Evolutionary conservation across 1,140 invertebrate genomes (phyloP), one percentile per base, ranked within the genome.

Genomic region (Drosophila grimshawi): DNA sequence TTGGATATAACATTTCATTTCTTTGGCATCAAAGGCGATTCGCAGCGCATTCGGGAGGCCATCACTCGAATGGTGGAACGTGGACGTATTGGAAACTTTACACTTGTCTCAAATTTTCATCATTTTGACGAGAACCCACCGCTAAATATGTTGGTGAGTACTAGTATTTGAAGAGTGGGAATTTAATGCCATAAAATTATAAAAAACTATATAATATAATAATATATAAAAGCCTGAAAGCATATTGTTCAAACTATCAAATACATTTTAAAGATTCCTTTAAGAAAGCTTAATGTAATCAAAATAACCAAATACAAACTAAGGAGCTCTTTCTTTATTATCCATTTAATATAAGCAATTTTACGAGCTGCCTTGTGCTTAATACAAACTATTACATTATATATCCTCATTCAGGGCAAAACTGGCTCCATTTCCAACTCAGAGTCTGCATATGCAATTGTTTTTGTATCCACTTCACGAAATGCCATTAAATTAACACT

Each of bases 1-100:
- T 92, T 94, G 68, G 95, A 95, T 80, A 94, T 95, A 67, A 94
- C 94, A 53, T 95, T 95, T 76, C 94, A 95, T 85, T 94, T 95
- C 78, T 94, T 94, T 55, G 94, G 94, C 27, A 92, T 93, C 35
- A 94, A 94, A 29, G 93, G 93, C 4, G 95, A 95, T 60, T 94
- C 94, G 0, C 94, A 94, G 65, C 94, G 94, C 80, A 94, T 96
- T 63, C 93, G 94, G 46, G 94, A 95, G 49, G 93, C 94, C 61
- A 92, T 95, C 6, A 94, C 94, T 66, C 93, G 93, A 76, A 94
- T 95, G 92, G 94, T 94, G 51, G 94, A 95, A 67, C 93, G 94
- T 29, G 94, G 95, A 52, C 93, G 94, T 39, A 94, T 95, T 41
- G 94, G 94, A 46, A 95, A 95, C 82, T 93, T 95, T 65, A 94